phyloP scores from a whole-genome alignment of 2,888 invertebrate genomes.

The Rotaria macrura region DNA sequence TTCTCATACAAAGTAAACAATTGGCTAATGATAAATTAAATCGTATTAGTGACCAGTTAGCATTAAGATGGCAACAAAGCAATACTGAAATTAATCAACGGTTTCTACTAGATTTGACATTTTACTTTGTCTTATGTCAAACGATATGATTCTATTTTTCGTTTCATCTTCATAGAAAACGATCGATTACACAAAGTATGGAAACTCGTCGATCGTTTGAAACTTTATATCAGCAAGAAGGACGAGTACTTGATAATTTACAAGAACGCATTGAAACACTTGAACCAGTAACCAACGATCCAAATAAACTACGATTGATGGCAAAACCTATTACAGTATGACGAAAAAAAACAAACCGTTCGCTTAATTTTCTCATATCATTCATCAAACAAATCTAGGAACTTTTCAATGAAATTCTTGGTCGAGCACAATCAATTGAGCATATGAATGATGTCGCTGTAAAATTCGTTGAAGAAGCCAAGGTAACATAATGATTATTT shows the following conservation, averaged over 20 bases:
- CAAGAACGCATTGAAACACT: background rate
- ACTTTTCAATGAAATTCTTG: background rate
- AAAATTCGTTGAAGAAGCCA: background rate
- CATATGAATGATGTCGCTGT: slow-evolving; percentile 20
- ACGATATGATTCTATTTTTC: no score
- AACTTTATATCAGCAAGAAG: background rate
- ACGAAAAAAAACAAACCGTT: background rate
- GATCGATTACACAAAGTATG: background rate
- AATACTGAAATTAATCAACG: background rate
- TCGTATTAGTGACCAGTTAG: background rate
- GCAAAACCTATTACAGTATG: background rate
- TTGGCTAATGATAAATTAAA: background rate
- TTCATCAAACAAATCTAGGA: background rate
- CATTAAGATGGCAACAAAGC: background rate
- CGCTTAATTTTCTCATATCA: no score
- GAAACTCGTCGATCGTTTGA: background rate
- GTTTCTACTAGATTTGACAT: background rate
- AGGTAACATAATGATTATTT: background rate
- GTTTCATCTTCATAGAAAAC: background rate
- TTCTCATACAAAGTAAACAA: background rate
- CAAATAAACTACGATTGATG: background rate
- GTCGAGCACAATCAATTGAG: background rate
- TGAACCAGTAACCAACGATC: background rate
- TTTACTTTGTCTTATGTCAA: background rate
- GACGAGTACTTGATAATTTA: background rate